Evolutionary conservation across 2,888 invertebrate species (phyloP).

Genomic region (Aquatica leii): DNA sequence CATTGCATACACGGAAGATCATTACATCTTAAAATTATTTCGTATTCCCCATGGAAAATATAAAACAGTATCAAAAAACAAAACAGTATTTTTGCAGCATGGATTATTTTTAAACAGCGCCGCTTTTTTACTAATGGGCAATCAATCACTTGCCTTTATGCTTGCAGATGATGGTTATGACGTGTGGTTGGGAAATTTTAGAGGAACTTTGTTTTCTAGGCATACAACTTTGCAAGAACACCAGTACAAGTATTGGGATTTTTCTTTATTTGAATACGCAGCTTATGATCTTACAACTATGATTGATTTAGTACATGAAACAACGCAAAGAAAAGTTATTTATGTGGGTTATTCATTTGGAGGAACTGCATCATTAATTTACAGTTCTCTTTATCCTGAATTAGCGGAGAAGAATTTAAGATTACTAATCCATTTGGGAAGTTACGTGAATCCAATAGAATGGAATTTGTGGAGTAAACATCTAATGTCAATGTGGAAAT

Average conservation of each 20-base stretch:
- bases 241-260: slow-evolving; percentile 54
- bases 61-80: neutral
- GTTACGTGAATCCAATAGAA: slow-evolving; percentile 52
- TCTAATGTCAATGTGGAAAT: neutral
- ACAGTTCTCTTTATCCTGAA: slow-evolving; percentile 65
- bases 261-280: slow-evolving; percentile 67
- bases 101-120: slow-evolving; percentile 22
- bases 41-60: slow-evolving; percentile 16
- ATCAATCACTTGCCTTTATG: slow-evolving; percentile 47
- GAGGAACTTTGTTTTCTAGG: slow-evolving; percentile 55
- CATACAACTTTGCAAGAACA: slow-evolving; percentile 49
- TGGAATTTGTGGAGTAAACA: neutral
- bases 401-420: slow-evolving; percentile 63
- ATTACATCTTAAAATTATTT: slow-evolving; percentile 29
- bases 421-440: slow-evolving; percentile 64
- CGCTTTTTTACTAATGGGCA: slow-evolving; percentile 24
- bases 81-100: slow-evolving; percentile 29
- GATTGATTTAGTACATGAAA: slow-evolving; percentile 64
- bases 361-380: slow-evolving; percentile 65
- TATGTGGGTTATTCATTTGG: slow-evolving; percentile 71
- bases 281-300: slow-evolving; percentile 66
- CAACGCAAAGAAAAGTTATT: slow-evolving; percentile 55
- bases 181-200: slow-evolving; percentile 65
- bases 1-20: slow-evolving; percentile 28
- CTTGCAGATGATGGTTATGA: slow-evolving; percentile 65